A percentile compares a stretch with the other conserved stretches of the same genome.
These are phyloP conservation scores for Poicephalus gulielmi DNA, from an alignment of 2,113 vertebrate species.

Conservation along the genomic window DNA sequence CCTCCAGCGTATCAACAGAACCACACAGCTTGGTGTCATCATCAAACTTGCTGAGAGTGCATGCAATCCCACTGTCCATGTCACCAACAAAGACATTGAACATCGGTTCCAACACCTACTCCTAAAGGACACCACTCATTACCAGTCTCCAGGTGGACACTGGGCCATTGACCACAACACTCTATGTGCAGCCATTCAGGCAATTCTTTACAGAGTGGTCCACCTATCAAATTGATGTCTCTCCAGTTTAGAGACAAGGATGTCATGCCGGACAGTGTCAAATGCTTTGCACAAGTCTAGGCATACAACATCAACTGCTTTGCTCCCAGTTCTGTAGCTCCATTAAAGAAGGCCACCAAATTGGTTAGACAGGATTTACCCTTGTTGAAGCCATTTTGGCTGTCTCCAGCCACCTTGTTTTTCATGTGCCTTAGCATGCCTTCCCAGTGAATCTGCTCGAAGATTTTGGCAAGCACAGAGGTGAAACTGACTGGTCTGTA, in stretches of 20 bases:
- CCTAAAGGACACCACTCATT: background rate
- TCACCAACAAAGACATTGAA: too few relatives aligned
- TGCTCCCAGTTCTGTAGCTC: background rate
- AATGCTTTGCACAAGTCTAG: background rate
- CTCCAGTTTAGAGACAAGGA: background rate
- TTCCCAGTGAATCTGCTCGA: background rate
- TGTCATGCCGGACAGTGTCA: background rate
- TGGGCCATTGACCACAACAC: background rate
- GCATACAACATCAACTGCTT: background rate
- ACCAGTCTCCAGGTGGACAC: background rate
- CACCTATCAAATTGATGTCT: background rate
- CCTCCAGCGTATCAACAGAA: too few relatives aligned
- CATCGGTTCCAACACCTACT: too few relatives aligned
- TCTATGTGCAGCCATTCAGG: background rate
- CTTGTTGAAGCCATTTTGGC: background rate
- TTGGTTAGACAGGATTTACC: background rate
- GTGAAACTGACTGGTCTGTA: background rate
- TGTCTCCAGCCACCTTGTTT: background rate
- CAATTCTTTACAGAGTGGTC: background rate
- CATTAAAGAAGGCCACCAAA: background rate
- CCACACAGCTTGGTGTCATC: too few relatives aligned
- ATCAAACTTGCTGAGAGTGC: too few relatives aligned
- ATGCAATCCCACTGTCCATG: too few relatives aligned
- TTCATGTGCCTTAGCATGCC: background rate
- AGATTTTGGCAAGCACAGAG: background rate